These are phyloP conservation scores for Coregonus clupeaformis DNA, from an alignment of 2,113 vertebrate genomes.

Conservation along the genomic window DNA sequence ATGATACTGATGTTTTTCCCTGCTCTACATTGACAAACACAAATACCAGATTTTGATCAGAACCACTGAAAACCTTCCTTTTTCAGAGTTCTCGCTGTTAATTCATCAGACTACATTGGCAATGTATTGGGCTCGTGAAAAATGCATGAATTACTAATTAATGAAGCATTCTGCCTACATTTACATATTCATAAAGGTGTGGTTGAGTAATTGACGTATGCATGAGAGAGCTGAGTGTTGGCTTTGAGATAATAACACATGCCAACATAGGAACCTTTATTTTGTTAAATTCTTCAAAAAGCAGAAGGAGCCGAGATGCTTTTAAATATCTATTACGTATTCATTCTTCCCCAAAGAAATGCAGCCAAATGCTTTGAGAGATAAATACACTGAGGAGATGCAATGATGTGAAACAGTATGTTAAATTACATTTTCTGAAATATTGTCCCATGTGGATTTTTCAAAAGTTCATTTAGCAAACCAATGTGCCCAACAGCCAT, in stretches of 20 bases:
- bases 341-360: conserved; percentile 77
- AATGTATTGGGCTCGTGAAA: conserved; percentile 76
- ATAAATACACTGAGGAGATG: conserved; percentile 75
- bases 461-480: conserved; percentile 78
- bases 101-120: conserved; percentile 74
- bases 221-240: conserved; percentile 75
- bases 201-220: conserved; percentile 77
- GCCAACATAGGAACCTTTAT: conserved; percentile 70
- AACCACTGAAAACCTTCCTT: conserved; percentile 72
- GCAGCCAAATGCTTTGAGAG: conserved; percentile 73
- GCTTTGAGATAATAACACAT: conserved; percentile 71
- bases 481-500: conserved; percentile 66
- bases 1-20: conserved; percentile 13
- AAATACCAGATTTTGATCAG: conserved; percentile 70
- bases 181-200: conserved; percentile 85
- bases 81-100: conserved; percentile 66
- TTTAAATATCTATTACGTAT: conserved; percentile 74
- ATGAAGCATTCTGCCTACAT: conserved; percentile 80
- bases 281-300: conserved; percentile 73
- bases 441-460: conserved; percentile 72
- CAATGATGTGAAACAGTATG: conserved; percentile 78
- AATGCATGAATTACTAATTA: conserved; percentile 85
- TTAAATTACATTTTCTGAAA: conserved; percentile 81
- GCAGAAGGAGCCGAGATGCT: conserved; percentile 66
- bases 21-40: conserved; percentile 60